phyloP scores from a whole-genome alignment of 2,797 vertebrate species.

The Falco novaeseelandiae region DNA sequence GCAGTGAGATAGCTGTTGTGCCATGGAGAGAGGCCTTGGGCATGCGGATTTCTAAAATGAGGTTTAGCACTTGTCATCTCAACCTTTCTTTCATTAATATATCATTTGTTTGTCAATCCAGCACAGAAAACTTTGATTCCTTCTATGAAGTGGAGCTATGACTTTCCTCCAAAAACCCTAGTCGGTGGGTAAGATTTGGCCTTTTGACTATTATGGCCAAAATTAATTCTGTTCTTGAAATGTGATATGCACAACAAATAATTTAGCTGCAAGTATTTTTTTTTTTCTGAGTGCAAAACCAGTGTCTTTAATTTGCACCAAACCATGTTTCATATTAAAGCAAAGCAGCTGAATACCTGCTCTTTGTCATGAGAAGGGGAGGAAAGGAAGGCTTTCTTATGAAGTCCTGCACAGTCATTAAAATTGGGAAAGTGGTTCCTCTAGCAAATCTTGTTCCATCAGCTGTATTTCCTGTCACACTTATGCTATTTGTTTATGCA shows the following conservation, averaged over 20 bases:
- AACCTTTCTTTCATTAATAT: not conserved
- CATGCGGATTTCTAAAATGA: not conserved
- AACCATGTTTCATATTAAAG: not conserved
- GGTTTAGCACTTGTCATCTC: not conserved
- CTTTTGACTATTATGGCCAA: not conserved
- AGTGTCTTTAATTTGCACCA: slow-evolving; percentile 33
- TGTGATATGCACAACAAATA: not conserved
- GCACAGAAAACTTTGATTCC: not conserved
- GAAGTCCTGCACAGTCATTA: slow-evolving; percentile 27
- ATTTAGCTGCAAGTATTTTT: not conserved
- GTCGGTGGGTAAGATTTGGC: not conserved
- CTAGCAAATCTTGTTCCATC: slow-evolving; percentile 41
- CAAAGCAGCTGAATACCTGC: slow-evolving; percentile 19
- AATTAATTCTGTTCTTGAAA: slow-evolving; percentile 14
- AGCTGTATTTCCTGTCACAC: slow-evolving; percentile 65
- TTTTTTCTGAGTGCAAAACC: not conserved
- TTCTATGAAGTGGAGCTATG: not conserved
- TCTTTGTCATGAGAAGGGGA: slow-evolving; percentile 5
- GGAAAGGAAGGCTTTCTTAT: not conserved
- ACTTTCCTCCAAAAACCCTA: not conserved
- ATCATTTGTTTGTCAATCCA: not conserved
- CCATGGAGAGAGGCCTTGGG: not conserved
- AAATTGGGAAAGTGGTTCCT: slow-evolving; percentile 21
- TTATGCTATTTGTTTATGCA: slow-evolving; percentile 63
- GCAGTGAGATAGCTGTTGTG: not conserved